Conservation (phyloP, 2,888 invertebrate genomes). For the Xestia xanthographa region DNA sequence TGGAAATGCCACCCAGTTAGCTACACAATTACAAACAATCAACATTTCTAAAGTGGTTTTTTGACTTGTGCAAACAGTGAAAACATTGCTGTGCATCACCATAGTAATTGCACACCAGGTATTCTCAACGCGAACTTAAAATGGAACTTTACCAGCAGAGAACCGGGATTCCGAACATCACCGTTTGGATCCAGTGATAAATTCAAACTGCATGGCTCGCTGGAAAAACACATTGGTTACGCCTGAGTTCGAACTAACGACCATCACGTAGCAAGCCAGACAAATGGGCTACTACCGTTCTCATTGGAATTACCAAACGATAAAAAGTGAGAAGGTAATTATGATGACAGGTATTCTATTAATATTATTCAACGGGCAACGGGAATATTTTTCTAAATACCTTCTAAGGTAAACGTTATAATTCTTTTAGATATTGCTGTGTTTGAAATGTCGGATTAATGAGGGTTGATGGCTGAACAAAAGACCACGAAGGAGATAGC, state of each 20-base stretch:
- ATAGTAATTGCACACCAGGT: constrained; percentile 35
- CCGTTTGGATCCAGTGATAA: constrained; percentile 59
- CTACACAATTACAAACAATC: constrained; percentile 4
- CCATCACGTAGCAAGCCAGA: constrained; percentile 48
- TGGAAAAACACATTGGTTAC: constrained; percentile 61
- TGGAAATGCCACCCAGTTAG: constrained; percentile 31
- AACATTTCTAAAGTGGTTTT: constrained; percentile 33
- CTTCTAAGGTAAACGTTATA: constrained; percentile 5
- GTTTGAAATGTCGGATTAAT: neutral
- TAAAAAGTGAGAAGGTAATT: constrained; percentile 60
- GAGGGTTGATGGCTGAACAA: no score
- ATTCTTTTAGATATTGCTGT: neutral
- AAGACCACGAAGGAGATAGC: no score
- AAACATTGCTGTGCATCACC: constrained; percentile 37
- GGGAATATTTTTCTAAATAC: neutral
- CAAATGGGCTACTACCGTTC: constrained; percentile 56
- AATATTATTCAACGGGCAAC: constrained; percentile 40
- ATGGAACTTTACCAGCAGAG: constrained; percentile 42
- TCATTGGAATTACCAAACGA: constrained; percentile 53
- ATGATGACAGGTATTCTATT: constrained; percentile 47
- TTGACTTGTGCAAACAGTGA: constrained; percentile 8
- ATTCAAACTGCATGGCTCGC: constrained; percentile 58
- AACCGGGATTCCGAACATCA: constrained; percentile 52
- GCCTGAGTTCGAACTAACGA: constrained; percentile 59
- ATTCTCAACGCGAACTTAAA: constrained; percentile 37